These are phyloP conservation scores for Phalacrocorax carbo DNA, from an alignment of 2,113 vertebrate genomes.

Conservation along the genomic window DNA sequence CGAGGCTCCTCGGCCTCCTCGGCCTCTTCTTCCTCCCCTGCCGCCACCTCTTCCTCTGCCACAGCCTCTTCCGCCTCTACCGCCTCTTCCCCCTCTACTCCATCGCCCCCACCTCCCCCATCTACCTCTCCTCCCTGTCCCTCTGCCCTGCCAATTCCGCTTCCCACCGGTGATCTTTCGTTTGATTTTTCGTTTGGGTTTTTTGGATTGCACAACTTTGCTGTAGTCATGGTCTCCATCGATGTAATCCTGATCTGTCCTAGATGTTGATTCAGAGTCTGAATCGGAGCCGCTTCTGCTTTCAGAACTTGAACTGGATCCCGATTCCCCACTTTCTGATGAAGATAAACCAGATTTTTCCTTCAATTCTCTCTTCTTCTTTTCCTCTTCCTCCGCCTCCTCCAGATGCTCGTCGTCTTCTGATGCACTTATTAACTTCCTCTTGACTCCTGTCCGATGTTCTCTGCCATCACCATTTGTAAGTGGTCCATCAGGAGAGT, in stretches of 20 bases:
- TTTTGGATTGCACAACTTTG: constrained; percentile 84
- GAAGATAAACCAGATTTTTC: constrained; percentile 74
- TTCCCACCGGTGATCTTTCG: constrained; percentile 72
- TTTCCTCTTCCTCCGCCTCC: constrained; percentile 55
- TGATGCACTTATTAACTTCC: constrained; percentile 70
- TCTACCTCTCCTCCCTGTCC: constrained; percentile 62
- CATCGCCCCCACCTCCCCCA: constrained; percentile 77
- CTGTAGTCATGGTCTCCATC: constrained; percentile 98
- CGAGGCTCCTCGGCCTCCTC: constrained; percentile 68
- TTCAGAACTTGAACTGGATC: constrained; percentile 84
- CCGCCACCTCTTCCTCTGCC: constrained; percentile 70
- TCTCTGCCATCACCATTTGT: constrained; percentile 82
- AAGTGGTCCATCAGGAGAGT: constrained; percentile 72
- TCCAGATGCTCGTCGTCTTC: constrained; percentile 74
- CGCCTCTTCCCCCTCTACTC: constrained; percentile 69
- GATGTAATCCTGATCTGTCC: constrained; percentile 88
- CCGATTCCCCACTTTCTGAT: constrained; percentile 81
- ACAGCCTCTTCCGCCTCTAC: constrained; percentile 72
- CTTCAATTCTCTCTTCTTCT: constrained; percentile 69
- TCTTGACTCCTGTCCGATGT: constrained; percentile 68
- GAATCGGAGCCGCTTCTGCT: constrained; percentile 78
- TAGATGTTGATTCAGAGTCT: constrained; percentile 80
- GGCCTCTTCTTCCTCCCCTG: constrained; percentile 71
- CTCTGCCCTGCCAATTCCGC: constrained; percentile 74
- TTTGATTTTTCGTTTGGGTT: constrained; percentile 75